phyloP scores from a whole-genome alignment of 2,113 vertebrate genomes.

The Eulemur rufifrons region DNA sequence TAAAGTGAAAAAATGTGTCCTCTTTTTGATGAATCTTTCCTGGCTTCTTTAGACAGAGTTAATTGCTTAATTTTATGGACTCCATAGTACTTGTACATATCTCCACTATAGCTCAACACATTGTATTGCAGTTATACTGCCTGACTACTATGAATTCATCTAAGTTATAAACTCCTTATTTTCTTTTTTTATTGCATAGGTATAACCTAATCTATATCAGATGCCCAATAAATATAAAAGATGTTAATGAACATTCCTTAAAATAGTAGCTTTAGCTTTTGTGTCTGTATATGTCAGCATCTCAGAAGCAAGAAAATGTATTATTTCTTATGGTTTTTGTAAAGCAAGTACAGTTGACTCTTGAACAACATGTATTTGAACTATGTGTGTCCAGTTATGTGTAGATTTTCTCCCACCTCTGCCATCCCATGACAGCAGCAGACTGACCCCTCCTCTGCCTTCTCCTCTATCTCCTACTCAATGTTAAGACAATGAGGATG shows the following conservation, averaged over 20 bases:
- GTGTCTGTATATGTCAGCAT: background rate
- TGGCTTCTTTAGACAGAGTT: background rate
- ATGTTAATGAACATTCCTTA: background rate
- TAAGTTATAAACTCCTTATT: background rate
- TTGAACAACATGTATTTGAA: background rate
- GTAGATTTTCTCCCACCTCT: background rate
- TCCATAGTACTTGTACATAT: background rate
- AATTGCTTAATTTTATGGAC: background rate
- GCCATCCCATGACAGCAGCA: background rate
- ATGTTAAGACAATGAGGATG: background rate
- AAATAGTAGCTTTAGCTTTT: background rate
- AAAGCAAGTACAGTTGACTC: background rate
- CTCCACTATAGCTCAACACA: fast-evolving
- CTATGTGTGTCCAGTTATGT: background rate
- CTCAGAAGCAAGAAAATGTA: background rate
- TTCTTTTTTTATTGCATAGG: background rate
- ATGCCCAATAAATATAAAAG: background rate
- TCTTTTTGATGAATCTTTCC: background rate
- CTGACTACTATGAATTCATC: background rate
- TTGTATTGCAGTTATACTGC: background rate
- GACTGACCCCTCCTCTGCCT: background rate
- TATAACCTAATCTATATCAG: background rate
- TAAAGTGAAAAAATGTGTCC: background rate
- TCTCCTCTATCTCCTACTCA: background rate
- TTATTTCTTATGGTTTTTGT: background rate